These are phyloP conservation scores for Actinia equina DNA, from an alignment of 64 coral and sea anemone genomes.

Conservation along the genomic window DNA sequence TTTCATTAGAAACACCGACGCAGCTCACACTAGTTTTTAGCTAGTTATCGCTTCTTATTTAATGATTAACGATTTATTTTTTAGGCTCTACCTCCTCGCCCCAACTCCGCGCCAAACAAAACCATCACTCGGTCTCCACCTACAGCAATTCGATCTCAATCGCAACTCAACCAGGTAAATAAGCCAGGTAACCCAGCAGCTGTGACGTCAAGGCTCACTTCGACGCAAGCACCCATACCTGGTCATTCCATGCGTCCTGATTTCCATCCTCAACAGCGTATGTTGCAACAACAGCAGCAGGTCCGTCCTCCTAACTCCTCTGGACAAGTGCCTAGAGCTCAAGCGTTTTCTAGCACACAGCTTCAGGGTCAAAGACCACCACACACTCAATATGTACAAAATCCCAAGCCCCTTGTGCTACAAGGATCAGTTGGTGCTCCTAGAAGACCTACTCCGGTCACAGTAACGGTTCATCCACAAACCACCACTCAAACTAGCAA, in stretches of 20 bases:
- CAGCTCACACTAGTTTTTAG: too few species aligned
- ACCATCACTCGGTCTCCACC: background rate
- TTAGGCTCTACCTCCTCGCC: background rate
- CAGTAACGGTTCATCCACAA: constrained; percentile 90
- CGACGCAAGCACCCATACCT: constrained; percentile 55
- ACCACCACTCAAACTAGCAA: constrained; percentile 49
- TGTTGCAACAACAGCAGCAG: background rate
- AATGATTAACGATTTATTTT: background rate
- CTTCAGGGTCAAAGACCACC: constrained; percentile 26
- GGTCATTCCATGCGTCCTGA: constrained; percentile 31
- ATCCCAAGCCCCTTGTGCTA: background rate
- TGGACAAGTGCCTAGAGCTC: background rate
- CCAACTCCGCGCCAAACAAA: background rate
- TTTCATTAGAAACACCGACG: too few species aligned
- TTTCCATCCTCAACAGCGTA: constrained; percentile 7
- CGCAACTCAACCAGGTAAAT: background rate
- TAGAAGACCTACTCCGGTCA: constrained; percentile 54
- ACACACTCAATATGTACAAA: constrained; percentile 13
- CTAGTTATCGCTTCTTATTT: too few species aligned
- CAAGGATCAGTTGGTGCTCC: background rate
- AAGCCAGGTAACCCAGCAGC: background rate
- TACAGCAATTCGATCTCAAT: background rate
- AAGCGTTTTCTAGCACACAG: background rate
- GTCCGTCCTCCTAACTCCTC: background rate
- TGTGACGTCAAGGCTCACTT: constrained; percentile 53